Evolutionary conservation across 2,888 invertebrate genomes (phyloP), one percentile per base, ranked within the genome.

Genomic region (Epinotia brunnichana): DNA sequence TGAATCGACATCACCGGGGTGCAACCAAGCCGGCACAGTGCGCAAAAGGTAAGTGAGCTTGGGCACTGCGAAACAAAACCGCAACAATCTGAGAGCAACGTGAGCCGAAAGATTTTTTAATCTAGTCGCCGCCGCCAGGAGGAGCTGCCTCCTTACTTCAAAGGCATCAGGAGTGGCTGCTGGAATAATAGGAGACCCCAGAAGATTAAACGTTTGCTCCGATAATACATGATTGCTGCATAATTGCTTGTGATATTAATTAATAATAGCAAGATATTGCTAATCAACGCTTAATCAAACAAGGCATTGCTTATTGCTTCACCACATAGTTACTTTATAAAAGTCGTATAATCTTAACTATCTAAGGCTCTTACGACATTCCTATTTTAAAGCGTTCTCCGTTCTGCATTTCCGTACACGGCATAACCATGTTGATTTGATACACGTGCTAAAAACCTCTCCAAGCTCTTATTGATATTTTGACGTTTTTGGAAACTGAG

Each of bases 271-370:
- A 51, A 60, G 35, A 41, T 19, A 62, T 29, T 69, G 61, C 24
- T 61, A 61, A 61, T 69, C 61, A 61, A 53, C 60, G 24, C 24
- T 39, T 41, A 35, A 69, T 69, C 24, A 61, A 69, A 69, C 60
- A 53, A 41, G 39, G n/a, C n/a, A 62, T 35, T 35, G 35, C 35
- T 35, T 9, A 62, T 35, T 35, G 35, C 35, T 35, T 9, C 35
- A 35, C 9, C 35, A 35, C 35, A 3, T 13, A 11, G n/a, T n/a
- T n/a, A n/a, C 48, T n/a, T 15, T 48, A 1, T n/a, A 48, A 15
- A 48, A 2, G n/a, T n/a, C 48, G n/a, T 48, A 48, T 48, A 15
- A n/a, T 5, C 48, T 13, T 2, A 48, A 48, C n/a, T 2, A n/a
- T 7, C 48, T n/a, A 48, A n/a, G 13, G n/a, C 48, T 48, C 5